Conservation (phyloP, 2,113 vertebrate species). For the Buteo buteo region DNA sequence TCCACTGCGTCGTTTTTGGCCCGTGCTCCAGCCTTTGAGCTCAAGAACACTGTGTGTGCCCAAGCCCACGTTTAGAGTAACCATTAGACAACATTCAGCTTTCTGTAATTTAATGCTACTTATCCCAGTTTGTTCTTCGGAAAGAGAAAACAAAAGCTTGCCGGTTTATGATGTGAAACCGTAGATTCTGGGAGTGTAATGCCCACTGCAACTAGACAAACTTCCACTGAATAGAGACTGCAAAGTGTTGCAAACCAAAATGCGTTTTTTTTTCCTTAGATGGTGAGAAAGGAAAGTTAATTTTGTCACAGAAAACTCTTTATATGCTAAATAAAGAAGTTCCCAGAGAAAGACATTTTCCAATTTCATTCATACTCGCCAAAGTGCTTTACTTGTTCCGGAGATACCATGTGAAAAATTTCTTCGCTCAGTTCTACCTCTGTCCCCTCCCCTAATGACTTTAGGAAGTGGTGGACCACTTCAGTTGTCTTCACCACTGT, state of each 20-base stretch:
- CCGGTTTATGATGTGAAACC: neutral
- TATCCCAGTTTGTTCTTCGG: neutral
- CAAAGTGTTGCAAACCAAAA: neutral
- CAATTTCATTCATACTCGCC: neutral
- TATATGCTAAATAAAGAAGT: neutral
- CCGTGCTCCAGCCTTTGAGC: neutral
- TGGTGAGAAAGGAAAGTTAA: neutral
- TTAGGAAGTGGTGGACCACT: neutral
- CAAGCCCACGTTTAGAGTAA: neutral
- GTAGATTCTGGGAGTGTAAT: neutral
- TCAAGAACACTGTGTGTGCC: neutral
- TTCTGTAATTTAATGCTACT: neutral
- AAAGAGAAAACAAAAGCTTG: neutral
- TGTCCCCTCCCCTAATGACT: neutral
- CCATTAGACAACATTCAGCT: neutral
- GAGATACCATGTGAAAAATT: neutral
- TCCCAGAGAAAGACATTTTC: neutral
- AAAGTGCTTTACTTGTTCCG: neutral
- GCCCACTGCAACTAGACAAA: neutral
- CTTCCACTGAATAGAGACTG: conserved; percentile 35
- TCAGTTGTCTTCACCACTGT: neutral
- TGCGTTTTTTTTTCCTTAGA: neutral
- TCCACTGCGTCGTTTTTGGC: neutral
- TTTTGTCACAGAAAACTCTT: neutral
- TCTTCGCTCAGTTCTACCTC: neutral